Evolutionary conservation across 2,888 invertebrate genomes (phyloP), one percentile per base, ranked within the genome.

Genomic region (Priocnemis perturbator): DNA sequence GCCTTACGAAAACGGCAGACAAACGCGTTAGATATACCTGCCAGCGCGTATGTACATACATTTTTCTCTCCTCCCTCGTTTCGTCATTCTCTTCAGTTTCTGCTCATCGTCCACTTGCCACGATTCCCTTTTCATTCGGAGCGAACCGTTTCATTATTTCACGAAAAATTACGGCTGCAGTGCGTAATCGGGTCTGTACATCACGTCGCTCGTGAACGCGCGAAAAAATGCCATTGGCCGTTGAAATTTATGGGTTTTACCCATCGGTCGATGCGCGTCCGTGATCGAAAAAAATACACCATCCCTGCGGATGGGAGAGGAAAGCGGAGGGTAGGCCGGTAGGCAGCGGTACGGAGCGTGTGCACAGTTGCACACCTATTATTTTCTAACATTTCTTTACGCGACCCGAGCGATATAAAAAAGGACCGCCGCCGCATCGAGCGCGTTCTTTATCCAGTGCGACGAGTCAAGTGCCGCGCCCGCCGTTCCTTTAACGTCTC

Each of bases 111-210:
- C 15, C 30, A 23, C 44, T 44, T 50, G 23, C 21, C 17, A 11
- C 55, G 9, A 19, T 50, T 37, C 64, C 44, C 58, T 48, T 67
- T 58, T 52, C 60, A 23, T 76, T 67, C 48, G 37, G 55, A 67
- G 44, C 58, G 63, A 20, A 64, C 55, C 71, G 59, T 75, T 75
- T 78, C 76, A 74, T 76, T 78, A 72, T 72, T 78, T 78, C 64
- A 64, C 59, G 76, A 78, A 73, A 78, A 78, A 78, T 79, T 74
- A 79, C 73, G 66, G 57, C 76, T 69, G 67, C 67, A 37, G 55
- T 61, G 58, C 72, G 73, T 78, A 77, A 78, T 76, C 72, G 72
- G 56, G 44, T 52, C 69, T 61, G 68, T 76, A 69, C 62, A 78
- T 78, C 78, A 68, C 71, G 60, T 59, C 60, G 66, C 64, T 69